phyloP scores from a whole-genome alignment of 2,888 invertebrate genomes.

The Dicyrtoma fusca region DNA sequence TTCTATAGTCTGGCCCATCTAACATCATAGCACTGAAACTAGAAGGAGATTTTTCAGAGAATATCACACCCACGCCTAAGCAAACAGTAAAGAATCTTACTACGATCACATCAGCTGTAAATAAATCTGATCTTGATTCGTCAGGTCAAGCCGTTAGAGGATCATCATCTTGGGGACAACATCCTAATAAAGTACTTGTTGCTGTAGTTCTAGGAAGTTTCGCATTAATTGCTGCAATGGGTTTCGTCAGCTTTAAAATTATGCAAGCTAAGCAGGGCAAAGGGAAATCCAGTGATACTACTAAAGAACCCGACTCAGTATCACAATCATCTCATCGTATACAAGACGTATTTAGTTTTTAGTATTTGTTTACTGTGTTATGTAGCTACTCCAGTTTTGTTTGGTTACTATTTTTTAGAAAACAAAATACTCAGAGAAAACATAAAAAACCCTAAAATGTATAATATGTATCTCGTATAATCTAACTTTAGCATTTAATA shows the following conservation, averaged over 20 bases:
- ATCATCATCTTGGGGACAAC: background rate
- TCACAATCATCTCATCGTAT: too few species aligned
- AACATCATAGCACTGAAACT: constrained; percentile 20
- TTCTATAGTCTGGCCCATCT: constrained; percentile 16
- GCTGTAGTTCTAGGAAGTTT: background rate
- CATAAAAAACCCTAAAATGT: too few species aligned
- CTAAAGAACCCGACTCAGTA: too few species aligned
- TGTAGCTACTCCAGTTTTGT: too few species aligned
- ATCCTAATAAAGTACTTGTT: background rate
- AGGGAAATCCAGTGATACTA: too few species aligned
- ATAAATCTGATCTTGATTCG: background rate
- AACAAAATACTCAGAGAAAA: too few species aligned
- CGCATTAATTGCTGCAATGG: background rate
- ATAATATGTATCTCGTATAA: too few species aligned
- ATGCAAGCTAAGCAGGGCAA: too few species aligned
- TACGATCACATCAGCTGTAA: background rate
- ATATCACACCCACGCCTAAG: background rate
- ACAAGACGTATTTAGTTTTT: too few species aligned
- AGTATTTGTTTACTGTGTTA: too few species aligned
- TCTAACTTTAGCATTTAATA: too few species aligned
- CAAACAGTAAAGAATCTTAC: background rate
- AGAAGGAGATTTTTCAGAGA: background rate
- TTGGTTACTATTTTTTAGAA: too few species aligned
- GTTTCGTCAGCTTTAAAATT: background rate
- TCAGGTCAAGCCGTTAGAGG: background rate